These are phyloP conservation scores for Dolomedes plantarius DNA, from an alignment of 2,888 invertebrate species.

Conservation along the genomic window DNA sequence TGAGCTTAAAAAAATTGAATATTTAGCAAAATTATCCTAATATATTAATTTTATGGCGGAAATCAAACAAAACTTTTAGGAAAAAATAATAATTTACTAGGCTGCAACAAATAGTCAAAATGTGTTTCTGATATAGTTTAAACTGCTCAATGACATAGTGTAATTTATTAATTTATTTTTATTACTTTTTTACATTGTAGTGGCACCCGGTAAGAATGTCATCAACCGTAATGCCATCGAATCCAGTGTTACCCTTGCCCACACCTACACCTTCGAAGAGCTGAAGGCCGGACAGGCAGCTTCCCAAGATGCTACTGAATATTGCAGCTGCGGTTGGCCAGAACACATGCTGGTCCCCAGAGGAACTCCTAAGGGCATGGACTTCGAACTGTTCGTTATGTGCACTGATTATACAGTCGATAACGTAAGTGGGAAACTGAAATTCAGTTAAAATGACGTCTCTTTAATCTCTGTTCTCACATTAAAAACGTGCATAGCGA, in stretches of 20 bases:
- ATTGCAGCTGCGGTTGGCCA: conserved; percentile 93
- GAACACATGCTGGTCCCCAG: conserved; percentile 87
- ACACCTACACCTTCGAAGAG: conserved; percentile 85
- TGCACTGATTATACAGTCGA: conserved; percentile 85
- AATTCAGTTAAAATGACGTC: too few relatives aligned
- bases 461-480: too few relatives aligned
- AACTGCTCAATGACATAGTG: too few relatives aligned
- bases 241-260: conserved; percentile 81
- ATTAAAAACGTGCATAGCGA: too few relatives aligned
- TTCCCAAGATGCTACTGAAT: conserved; percentile 76
- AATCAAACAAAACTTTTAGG: too few relatives aligned
- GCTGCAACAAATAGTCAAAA: too few relatives aligned
- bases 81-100: too few relatives aligned
- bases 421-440: conserved; percentile 80
- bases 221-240: conserved; percentile 84
- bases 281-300: conserved; percentile 78
- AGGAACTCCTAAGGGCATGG: conserved; percentile 83
- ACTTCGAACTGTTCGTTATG: conserved; percentile 86
- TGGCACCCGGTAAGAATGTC: conserved; percentile 82
- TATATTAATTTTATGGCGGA: too few relatives aligned
- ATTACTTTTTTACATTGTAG: conserved; percentile 73
- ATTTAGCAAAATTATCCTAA: too few relatives aligned
- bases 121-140: too few relatives aligned
- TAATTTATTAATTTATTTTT: too few relatives aligned
- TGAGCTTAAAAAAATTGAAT: too few relatives aligned